A percentile compares a stretch with the other conserved stretches of the same genome.
These are phyloP conservation scores for Apostichopus californicus DNA, from an alignment of 35 echinoderm and acorn worm genomes.

Conservation along the genomic window DNA sequence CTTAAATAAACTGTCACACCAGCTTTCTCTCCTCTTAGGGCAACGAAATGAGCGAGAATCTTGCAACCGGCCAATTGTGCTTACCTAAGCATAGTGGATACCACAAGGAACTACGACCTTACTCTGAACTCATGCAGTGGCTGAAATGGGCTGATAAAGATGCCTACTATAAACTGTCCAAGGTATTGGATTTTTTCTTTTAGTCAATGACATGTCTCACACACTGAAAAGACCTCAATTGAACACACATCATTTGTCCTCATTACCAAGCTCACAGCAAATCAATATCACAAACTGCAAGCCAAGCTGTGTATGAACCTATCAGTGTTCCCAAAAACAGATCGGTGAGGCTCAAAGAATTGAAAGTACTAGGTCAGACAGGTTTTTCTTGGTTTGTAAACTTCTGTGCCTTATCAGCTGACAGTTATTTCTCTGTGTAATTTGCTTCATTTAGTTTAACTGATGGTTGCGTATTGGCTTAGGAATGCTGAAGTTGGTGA, in stretches of 20 bases:
- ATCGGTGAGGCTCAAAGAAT: too few relatives aligned
- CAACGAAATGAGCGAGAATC: constrained; percentile 63
- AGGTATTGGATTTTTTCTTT: constrained; percentile 33
- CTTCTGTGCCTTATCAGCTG: too few relatives aligned
- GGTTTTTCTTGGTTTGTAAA: too few relatives aligned
- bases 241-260: neutral
- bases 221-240: neutral
- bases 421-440: too few relatives aligned
- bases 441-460: too few relatives aligned
- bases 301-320: too few relatives aligned
- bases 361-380: too few relatives aligned
- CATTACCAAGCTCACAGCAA: neutral
- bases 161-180: constrained; percentile 71
- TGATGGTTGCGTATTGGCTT: too few relatives aligned
- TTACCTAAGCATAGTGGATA: constrained; percentile 83
- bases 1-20: neutral
- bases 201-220: too few relatives aligned
- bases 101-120: constrained; percentile 90
- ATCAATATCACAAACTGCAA: neutral
- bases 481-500: too few relatives aligned
- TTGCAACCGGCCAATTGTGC: constrained; percentile 46
- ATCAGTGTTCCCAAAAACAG: too few relatives aligned
- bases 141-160: constrained; percentile 85
- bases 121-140: constrained; percentile 95
- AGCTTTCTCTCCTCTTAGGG: constrained; percentile 61